Percentiles rank a stretch among this genome's conserved stretches.
These are phyloP conservation scores for Thaumetopoea pityocampa DNA, from an alignment of 1,140 invertebrate species.

Conservation along the genomic window DNA sequence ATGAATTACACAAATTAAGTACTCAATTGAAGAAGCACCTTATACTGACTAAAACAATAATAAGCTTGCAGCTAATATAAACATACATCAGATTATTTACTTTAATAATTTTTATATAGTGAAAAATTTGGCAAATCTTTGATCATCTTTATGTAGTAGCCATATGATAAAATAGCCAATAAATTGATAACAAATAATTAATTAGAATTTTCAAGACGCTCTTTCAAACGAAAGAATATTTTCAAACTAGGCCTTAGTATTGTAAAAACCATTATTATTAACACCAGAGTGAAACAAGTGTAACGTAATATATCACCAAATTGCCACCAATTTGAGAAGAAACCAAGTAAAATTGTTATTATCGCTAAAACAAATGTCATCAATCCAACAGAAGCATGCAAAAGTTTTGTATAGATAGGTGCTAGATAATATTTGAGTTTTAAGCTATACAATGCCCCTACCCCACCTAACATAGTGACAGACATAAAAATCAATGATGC, in stretches of 20 bases:
- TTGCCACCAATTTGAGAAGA: conserved; percentile 60
- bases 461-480: conserved; percentile 55
- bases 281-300: conserved; percentile 41
- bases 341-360: conserved; percentile 55
- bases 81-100: too few species aligned
- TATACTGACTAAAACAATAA: too few species aligned
- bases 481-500: conserved; percentile 56
- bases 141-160: too few species aligned
- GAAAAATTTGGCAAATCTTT: too few species aligned
- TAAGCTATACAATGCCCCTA: conserved; percentile 59
- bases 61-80: too few species aligned
- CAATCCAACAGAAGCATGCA: conserved; percentile 60
- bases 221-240: conserved; percentile 65
- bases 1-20: too few species aligned
- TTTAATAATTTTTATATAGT: too few species aligned
- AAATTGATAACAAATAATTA: too few species aligned
- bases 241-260: conserved; percentile 63
- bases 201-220: conserved; percentile 50
- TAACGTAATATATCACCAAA: conserved; percentile 54
- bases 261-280: conserved; percentile 58
- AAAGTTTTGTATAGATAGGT: conserved; percentile 64
- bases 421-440: conserved; percentile 65
- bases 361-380: conserved; percentile 61
- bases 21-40: too few species aligned
- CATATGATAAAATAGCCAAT: too few species aligned